Percentiles rank a stretch among this genome's conserved stretches.
Evolutionary conservation across 1,140 invertebrate species (phyloP).

Genomic region (Zaprionus africanus): DNA sequence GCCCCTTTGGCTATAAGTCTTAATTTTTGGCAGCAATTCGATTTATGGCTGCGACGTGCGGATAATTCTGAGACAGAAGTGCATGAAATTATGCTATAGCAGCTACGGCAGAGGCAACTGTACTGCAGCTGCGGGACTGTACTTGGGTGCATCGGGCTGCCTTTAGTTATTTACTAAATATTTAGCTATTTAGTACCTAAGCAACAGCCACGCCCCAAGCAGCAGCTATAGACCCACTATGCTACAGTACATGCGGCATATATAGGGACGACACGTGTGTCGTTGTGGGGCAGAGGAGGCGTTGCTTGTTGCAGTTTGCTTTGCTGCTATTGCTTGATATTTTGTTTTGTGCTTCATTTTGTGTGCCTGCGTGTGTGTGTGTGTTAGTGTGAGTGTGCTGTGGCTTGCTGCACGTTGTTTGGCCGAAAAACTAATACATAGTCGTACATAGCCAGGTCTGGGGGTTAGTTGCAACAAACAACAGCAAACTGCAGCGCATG

Average conservation of each 20-base stretch:
- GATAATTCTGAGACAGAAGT: slow-evolving; percentile 59
- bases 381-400: slow-evolving; percentile 25
- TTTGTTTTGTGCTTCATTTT: slow-evolving; percentile 79
- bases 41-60: slow-evolving; percentile 84
- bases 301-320: slow-evolving; percentile 69
- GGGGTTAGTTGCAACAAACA: slow-evolving; percentile 81
- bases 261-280: slow-evolving; percentile 14
- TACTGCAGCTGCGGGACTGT: slow-evolving; percentile 50
- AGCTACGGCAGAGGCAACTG: slow-evolving; percentile 31
- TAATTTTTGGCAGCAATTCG: slow-evolving; percentile 74
- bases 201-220: slow-evolving; percentile 34
- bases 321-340: slow-evolving; percentile 81
- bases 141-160: slow-evolving; percentile 22
- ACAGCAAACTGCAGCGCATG: slow-evolving; percentile 74
- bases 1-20: slow-evolving; percentile 66
- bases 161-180: slow-evolving; percentile 74
- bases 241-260: slow-evolving; percentile 11
- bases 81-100: slow-evolving; percentile 38
- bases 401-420: slow-evolving; percentile 76
- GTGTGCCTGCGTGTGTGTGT: slow-evolving; percentile 21
- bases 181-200: slow-evolving; percentile 48
- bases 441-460: slow-evolving; percentile 39
- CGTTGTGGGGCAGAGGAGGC: slow-evolving; percentile 53
- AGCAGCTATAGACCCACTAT: slow-evolving; percentile 26
- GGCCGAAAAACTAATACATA: slow-evolving; percentile 63